Evolutionary conservation across 1,140 invertebrate species (phyloP).

Genomic region (Megalopta genalis): DNA sequence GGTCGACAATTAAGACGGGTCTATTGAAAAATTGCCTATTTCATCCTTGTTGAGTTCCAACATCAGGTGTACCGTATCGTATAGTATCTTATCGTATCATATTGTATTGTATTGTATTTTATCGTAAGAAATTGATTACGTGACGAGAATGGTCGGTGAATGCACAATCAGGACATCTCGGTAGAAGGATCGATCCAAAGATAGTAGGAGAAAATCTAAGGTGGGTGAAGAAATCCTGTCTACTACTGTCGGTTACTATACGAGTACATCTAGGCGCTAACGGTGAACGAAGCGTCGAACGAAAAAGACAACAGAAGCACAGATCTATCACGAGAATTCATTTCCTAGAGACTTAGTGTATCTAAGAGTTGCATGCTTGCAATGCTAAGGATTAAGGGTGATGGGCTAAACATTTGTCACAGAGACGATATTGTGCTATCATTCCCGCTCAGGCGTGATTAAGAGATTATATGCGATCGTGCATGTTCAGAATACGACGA

Average conservation of each 20-base stretch:
- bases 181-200: slow-evolving; percentile 55
- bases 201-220: slow-evolving; percentile 72
- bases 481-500: too few species aligned
- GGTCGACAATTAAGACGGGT: slow-evolving; percentile 17
- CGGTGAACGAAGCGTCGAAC: slow-evolving; percentile 27
- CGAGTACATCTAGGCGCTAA: slow-evolving; percentile 22
- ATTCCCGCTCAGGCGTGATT: neutral
- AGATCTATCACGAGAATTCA: slow-evolving; percentile 52
- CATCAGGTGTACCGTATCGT: slow-evolving; percentile 43
- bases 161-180: slow-evolving; percentile 59
- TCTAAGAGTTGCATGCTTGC: slow-evolving; percentile 76
- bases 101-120: too few species aligned
- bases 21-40: slow-evolving; percentile 20
- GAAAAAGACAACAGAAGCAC: slow-evolving; percentile 40
- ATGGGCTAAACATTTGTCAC: slow-evolving; percentile 70
- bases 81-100: neutral
- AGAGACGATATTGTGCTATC: slow-evolving; percentile 57
- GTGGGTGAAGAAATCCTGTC: slow-evolving; percentile 76
- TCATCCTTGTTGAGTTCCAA: slow-evolving; percentile 34
- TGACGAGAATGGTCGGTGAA: slow-evolving; percentile 55
- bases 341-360: slow-evolving; percentile 67
- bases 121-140: slow-evolving; percentile 49
- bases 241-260: slow-evolving; percentile 60
- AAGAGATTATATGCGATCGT: too few species aligned
- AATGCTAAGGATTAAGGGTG: slow-evolving; percentile 76